Evolutionary conservation across 2,797 vertebrate genomes (phyloP), one percentile per base, ranked within the genome.

Genomic region (Spheniscus humboldti): DNA sequence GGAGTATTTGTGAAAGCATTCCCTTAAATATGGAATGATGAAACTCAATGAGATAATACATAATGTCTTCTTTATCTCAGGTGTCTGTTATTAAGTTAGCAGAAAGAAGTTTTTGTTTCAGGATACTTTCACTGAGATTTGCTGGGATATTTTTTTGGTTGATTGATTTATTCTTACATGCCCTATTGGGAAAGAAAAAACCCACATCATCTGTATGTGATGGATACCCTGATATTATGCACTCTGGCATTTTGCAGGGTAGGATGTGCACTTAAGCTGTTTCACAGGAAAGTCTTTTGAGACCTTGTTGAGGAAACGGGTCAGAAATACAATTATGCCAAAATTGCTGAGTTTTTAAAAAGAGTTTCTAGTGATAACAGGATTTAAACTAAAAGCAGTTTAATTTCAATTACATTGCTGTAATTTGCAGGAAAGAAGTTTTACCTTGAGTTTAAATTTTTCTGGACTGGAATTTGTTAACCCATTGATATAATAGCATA

Each of bases 351-450:
- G 89, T 97, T 97, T 92, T 48, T 35, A 91, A 96, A 55, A 78
- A 79, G 76, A 90, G 79, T 94, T 98, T 98, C 97, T 82, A 96
- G 85, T 97, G 93, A 92, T 97, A 96, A 97, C 86, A 97, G 94
- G 37, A 48, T 93, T 93, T 86, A 75, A 90, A 96, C 23, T 95
- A 69, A 84, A 88, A 96, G 11, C 24, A 77, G 64, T 96, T 96
- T 95, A 90, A 91, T 83, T 92, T 94, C 75, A 92, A 39, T 88
- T 86, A 80, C 37, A 45, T 79, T 71, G 79, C 55, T 96, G 69
- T 62, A 76, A 83, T 95, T 97, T 96, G 62, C 63, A 92, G 78
- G 81, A 95, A 91, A 92, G 71, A 63, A 59, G 45, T 35, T 79
- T 73, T 77, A 74, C n/a, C 84, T 82, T 87, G 60, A 74, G 41